phyloP scores from a whole-genome alignment of 2,113 vertebrate genomes.

The Tyto alba region DNA sequence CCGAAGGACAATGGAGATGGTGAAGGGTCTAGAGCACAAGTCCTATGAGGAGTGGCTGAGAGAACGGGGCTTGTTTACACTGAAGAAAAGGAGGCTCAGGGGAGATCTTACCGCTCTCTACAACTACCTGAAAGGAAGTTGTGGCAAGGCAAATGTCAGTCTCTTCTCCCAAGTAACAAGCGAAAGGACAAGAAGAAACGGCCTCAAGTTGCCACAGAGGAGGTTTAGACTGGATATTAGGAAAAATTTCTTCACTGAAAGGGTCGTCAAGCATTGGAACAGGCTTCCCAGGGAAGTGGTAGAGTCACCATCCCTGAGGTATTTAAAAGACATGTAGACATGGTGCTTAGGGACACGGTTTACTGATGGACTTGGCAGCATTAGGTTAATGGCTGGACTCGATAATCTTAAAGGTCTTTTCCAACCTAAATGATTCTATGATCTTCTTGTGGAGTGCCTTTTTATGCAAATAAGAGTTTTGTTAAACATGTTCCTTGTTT shows the following conservation, averaged over 20 bases:
- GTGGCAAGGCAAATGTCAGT: accelerated
- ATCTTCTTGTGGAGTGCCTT: neutral
- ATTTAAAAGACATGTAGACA: neutral
- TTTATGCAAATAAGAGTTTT: neutral
- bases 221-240: neutral
- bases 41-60: neutral
- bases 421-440: neutral
- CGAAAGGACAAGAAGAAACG: neutral
- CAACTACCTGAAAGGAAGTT: neutral
- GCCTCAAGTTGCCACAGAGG: neutral
- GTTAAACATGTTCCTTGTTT: neutral
- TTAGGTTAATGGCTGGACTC: neutral
- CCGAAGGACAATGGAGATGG: accelerated
- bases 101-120: neutral
- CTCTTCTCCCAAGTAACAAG: neutral
- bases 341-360: neutral
- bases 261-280: neutral
- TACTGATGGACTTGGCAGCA: neutral
- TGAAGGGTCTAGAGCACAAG: neutral
- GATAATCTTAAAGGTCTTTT: neutral
- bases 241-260: neutral
- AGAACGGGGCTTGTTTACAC: accelerated
- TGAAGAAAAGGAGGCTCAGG: neutral
- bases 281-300: neutral
- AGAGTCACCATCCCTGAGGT: neutral